A percentile compares a stretch with the other conserved stretches of the same genome.
These are phyloP conservation scores for Origma solitaria DNA, from an alignment of 2,113 vertebrate genomes.

Conservation along the genomic window DNA sequence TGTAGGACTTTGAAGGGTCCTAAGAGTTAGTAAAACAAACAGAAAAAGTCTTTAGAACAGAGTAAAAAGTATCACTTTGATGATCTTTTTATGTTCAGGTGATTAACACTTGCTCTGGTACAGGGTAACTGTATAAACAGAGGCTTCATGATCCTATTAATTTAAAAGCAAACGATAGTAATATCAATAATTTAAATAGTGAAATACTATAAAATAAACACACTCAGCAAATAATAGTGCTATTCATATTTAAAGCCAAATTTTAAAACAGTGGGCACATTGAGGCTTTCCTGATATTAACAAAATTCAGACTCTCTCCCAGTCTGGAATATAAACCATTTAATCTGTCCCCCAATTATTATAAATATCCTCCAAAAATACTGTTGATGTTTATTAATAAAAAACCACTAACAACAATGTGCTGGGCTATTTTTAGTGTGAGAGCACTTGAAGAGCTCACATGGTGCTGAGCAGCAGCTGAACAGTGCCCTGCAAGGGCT, in stretches of 20 bases:
- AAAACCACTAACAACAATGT: background rate
- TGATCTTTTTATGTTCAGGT: background rate
- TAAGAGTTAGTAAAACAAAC: slow-evolving; percentile 45
- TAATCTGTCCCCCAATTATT: background rate
- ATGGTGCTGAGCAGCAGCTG: background rate
- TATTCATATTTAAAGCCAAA: background rate
- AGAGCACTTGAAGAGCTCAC: background rate
- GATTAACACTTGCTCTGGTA: background rate
- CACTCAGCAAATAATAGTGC: background rate
- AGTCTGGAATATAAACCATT: background rate
- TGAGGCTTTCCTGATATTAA: background rate
- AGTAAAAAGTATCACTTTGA: background rate
- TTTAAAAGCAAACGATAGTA: background rate
- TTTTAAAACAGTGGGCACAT: background rate
- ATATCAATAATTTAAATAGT: background rate
- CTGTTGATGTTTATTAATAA: background rate
- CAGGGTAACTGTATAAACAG: background rate
- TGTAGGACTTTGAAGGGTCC: slow-evolving; percentile 74
- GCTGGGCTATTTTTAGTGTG: background rate
- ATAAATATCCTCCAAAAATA: background rate
- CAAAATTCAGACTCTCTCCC: background rate
- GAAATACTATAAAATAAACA: background rate
- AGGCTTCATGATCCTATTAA: fast-evolving
- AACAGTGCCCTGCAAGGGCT: background rate
- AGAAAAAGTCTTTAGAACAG: slow-evolving; percentile 47